Evolutionary conservation across 2,888 invertebrate genomes (phyloP).

Genomic region (Chymomyza amoena): DNA sequence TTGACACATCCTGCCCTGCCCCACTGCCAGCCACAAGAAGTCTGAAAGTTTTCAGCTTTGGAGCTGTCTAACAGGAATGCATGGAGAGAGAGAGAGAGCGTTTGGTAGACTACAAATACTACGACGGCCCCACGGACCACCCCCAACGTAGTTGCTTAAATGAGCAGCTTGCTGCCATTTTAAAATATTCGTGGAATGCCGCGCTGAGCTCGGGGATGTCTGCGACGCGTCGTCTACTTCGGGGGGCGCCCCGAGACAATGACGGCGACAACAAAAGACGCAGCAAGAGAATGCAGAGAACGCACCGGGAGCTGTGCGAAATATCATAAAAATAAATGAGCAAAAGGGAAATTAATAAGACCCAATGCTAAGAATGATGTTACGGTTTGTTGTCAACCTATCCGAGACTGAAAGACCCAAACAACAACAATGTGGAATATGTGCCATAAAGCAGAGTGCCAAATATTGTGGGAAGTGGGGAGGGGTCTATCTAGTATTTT

Average conservation of each 20-base stretch:
- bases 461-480: not conserved
- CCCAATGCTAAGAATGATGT: not conserved
- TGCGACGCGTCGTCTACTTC: not conserved
- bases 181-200: not conserved
- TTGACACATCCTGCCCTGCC: not conserved
- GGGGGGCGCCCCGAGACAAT: not conserved
- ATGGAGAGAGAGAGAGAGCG: no score
- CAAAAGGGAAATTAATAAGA: slow-evolving; percentile 55
- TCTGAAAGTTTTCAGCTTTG: not conserved
- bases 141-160: not conserved
- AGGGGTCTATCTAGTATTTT: slow-evolving; percentile 1
- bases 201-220: not conserved
- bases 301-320: not conserved
- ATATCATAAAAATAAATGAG: slow-evolving; percentile 52
- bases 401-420: not conserved
- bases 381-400: not conserved
- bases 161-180: not conserved
- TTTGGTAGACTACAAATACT: no score
- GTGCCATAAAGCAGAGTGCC: slow-evolving; percentile 11
- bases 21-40: not conserved
- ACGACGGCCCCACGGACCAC: no score
- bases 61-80: no score
- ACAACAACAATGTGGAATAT: slow-evolving; percentile 7
- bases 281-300: no score
- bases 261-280: not conserved